A percentile compares a stretch with the other conserved stretches of the same genome.
phyloP scores from a whole-genome alignment of 53 echinoderm and acorn worm species.

The Hippasteria phrygiana region DNA sequence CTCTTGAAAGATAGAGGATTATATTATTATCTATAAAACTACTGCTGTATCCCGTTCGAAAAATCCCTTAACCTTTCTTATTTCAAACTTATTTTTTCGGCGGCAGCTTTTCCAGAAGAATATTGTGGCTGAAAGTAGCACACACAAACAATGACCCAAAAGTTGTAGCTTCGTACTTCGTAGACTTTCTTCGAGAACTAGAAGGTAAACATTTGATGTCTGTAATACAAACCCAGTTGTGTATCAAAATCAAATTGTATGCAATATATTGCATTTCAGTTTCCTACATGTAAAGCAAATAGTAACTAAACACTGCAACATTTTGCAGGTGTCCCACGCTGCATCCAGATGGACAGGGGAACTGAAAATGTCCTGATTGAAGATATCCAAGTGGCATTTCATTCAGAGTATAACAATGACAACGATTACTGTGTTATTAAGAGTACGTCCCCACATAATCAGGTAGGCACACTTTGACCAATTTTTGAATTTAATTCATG shows the following conservation, averaged over 20 bases:
- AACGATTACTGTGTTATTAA: constrained; percentile 16
- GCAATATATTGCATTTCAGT: not conserved
- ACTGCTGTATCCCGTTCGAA: not conserved
- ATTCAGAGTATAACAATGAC: not conserved
- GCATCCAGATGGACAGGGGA: constrained; percentile 37
- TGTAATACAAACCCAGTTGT: not conserved
- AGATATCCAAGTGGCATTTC: constrained; percentile 38
- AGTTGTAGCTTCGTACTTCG: constrained; percentile 64
- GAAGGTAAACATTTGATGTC: constrained; percentile 35
- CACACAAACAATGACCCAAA: constrained; percentile 57
- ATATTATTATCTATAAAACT: not conserved
- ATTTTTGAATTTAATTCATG: too few relatives aligned
- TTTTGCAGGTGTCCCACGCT: constrained; percentile 12
- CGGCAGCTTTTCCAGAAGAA: constrained; percentile 63
- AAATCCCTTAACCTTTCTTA: not conserved
- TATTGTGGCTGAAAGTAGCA: constrained; percentile 64
- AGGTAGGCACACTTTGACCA: constrained; percentile 6
- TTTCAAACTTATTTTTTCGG: not conserved
- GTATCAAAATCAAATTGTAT: not conserved
- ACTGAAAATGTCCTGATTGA: constrained; percentile 48
- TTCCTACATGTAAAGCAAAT: not conserved
- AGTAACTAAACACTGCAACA: not conserved
- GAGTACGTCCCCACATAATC: constrained; percentile 33
- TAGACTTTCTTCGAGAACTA: constrained; percentile 55
- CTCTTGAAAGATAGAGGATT: too few relatives aligned